Evolutionary conservation across 2,113 vertebrate genomes (phyloP), one percentile per base, ranked within the genome.

Genomic region (Ammodytes dubius): DNA sequence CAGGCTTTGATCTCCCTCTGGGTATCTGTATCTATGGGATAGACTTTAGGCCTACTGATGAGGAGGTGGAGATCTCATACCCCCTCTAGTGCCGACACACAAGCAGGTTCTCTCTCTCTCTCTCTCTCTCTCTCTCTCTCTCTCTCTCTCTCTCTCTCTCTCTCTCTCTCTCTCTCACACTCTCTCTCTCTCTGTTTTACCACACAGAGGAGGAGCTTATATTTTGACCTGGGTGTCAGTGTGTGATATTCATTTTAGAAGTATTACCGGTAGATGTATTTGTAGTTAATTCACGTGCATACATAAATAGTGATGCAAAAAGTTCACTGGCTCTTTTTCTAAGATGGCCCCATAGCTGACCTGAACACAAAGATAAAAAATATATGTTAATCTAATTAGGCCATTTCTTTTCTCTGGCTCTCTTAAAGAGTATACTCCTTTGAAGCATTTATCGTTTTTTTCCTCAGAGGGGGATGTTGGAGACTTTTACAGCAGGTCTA

Each of bases 1-100:
- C 73, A 70, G 56, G 77, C 92, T 93, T 92, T 93, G 86, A 91
- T 91, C 84, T 82, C 63, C 83, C 68, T 87, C 77, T 77, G 81
- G 88, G 84, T 86, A 86, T 77, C 73, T 77, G n/a, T 2, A 68
- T 88, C 79, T 76, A 68, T 7, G 84, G 82, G 85, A 83, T 79
- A 77, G 87, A 87, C 72, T 85, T 84, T 85, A 74, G 85, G 79
- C 68, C 74, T 59, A 11, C 68, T 84, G 87, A 89, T 85, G 86
- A 89, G 79, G 73, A 88, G 89, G 77, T 69, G 87, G 86, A 79
- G 39, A 39, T 70, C 88, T 70, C 77, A 77, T 77, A 45, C 72
- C 74, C 74, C 74, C 86, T 82, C 77, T 64, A 78, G 71, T 68
- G 73, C 75, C 4, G 10, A 39, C 61, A 74, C 64, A 39, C 19